These are phyloP conservation scores for Lytechinus variegatus DNA, from an alignment of 35 echinoderm and acorn worm species.

Conservation along the genomic window DNA sequence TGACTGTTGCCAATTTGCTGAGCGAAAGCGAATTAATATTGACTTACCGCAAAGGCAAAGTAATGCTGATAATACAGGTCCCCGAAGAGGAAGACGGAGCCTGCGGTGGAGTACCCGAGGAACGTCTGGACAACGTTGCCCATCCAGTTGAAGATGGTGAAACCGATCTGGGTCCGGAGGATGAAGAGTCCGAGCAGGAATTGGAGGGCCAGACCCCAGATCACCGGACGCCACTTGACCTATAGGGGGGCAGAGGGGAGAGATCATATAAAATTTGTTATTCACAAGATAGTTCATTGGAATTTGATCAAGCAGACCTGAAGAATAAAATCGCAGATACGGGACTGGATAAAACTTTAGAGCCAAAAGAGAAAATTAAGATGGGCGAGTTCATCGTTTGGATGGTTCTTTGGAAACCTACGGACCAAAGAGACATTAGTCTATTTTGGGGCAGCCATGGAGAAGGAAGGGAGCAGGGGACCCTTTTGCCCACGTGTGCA, in stretches of 20 bases:
- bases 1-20: too few species aligned
- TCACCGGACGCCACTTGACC: conserved; percentile 94
- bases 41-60: conserved; percentile 87
- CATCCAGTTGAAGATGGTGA: conserved; percentile 65
- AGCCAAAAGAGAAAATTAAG: too few species aligned
- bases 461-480: too few species aligned
- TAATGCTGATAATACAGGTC: conserved; percentile 69
- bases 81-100: conserved; percentile 90
- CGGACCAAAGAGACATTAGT: too few species aligned
- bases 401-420: too few species aligned
- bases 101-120: conserved; percentile 70
- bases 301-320: not conserved
- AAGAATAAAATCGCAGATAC: too few species aligned
- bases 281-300: too few species aligned
- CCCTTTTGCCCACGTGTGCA: too few species aligned
- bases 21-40: too few species aligned
- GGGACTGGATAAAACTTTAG: too few species aligned
- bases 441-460: too few species aligned
- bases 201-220: conserved; percentile 87
- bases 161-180: conserved; percentile 64
- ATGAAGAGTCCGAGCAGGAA: conserved; percentile 84
- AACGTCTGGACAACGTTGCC: conserved; percentile 69
- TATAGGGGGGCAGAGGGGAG: conserved; percentile 28
- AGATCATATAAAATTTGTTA: not conserved
- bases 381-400: too few species aligned